These are phyloP conservation scores for Diphyllodes magnificus DNA, from an alignment of 2,113 vertebrate genomes.

Conservation along the genomic window DNA sequence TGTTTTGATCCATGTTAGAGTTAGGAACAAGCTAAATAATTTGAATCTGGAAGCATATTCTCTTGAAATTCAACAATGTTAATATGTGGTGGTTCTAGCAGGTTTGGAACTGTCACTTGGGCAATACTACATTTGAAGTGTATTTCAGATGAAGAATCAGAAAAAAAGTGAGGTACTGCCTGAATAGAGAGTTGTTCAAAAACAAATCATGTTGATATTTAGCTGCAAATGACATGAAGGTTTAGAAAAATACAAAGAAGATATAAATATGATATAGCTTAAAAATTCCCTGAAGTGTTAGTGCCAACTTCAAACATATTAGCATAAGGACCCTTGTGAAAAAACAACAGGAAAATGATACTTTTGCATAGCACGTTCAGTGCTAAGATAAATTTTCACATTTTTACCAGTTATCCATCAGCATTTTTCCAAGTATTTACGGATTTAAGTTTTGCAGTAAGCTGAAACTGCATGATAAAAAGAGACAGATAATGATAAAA, in stretches of 20 bases:
- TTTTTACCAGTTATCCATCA: constrained; percentile 63
- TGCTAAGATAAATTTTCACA: constrained; percentile 60
- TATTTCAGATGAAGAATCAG: neutral
- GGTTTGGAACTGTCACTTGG: neutral
- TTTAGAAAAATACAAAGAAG: constrained; percentile 9
- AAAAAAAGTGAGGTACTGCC: neutral
- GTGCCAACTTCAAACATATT: constrained; percentile 49
- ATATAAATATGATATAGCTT: constrained; percentile 13
- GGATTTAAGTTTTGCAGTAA: constrained; percentile 61
- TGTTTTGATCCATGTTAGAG: neutral
- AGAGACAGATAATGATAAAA: constrained; percentile 74
- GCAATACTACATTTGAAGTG: neutral
- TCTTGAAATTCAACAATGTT: neutral
- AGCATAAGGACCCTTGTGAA: neutral
- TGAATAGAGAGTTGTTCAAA: constrained; percentile 1
- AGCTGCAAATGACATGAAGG: neutral
- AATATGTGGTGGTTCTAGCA: neutral
- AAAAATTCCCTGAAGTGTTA: constrained; percentile 10
- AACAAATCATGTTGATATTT: neutral
- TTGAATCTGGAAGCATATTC: neutral
- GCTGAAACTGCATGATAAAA: constrained; percentile 69
- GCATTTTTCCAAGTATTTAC: constrained; percentile 61
- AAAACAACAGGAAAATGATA: constrained; percentile 8
- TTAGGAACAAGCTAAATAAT: neutral
- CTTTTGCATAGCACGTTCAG: constrained; percentile 35